Percentiles rank a stretch among this genome's conserved stretches.
These are phyloP conservation scores for Parnassius mnemosyne DNA, from an alignment of 2,888 invertebrate genomes.

Conservation along the genomic window DNA sequence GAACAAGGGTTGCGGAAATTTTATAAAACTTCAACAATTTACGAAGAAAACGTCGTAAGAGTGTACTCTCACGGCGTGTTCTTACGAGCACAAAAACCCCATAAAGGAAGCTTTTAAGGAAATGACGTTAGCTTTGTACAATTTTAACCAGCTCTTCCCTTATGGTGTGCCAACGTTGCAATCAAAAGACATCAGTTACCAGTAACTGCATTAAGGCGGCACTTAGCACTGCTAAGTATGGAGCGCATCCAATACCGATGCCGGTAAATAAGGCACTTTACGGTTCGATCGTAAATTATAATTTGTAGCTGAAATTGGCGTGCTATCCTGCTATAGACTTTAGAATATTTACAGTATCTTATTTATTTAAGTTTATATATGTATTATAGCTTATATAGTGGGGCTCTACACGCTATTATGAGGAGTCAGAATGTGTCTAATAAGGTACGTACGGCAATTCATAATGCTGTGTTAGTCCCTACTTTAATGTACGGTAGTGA, in stretches of 20 bases:
- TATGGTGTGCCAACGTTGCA: slow-evolving; percentile 14
- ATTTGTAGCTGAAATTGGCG: slow-evolving; percentile 37
- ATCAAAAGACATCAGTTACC: slow-evolving; percentile 8
- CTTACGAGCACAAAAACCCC: background rate
- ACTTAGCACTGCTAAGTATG: slow-evolving; percentile 13
- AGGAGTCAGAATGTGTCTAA: no score
- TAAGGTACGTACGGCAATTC: no score
- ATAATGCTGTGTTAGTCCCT: no score
- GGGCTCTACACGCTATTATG: no score
- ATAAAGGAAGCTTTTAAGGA: slow-evolving; percentile 15
- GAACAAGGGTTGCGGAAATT: no score
- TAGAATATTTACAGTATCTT: background rate
- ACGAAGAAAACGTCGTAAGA: no score
- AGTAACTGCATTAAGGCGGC: slow-evolving; percentile 17
- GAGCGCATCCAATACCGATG: slow-evolving; percentile 26
- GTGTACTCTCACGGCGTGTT: background rate
- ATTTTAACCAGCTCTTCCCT: slow-evolving; percentile 11
- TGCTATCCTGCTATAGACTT: slow-evolving; percentile 15
- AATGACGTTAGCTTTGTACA: slow-evolving; percentile 5
- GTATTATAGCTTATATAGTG: no score
- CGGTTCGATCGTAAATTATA: slow-evolving; percentile 36
- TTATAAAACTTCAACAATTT: no score
- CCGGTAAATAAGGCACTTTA: slow-evolving; percentile 28
- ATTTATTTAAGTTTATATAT: background rate
- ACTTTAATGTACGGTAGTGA: no score